These are phyloP conservation scores for Apis laboriosa DNA, from an alignment of 1,140 invertebrate genomes.

Conservation along the genomic window DNA sequence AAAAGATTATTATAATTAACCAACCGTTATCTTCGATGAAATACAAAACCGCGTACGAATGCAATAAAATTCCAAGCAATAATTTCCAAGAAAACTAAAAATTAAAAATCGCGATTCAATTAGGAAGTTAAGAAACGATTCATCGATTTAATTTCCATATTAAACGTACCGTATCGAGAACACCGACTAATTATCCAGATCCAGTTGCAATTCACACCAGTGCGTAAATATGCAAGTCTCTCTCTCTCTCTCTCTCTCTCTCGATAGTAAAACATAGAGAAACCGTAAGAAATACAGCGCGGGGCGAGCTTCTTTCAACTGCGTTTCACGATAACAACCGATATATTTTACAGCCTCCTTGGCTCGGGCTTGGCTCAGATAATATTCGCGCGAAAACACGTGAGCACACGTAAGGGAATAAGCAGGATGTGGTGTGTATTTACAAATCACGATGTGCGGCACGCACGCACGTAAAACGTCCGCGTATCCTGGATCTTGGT, in stretches of 20 bases:
- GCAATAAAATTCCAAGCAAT: background rate
- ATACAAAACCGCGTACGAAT: no score
- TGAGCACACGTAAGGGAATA: background rate
- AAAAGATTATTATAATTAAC: no score
- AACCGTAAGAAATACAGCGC: background rate
- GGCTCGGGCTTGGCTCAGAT: background rate
- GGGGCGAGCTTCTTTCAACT: no score
- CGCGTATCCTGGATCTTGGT: constrained; percentile 42
- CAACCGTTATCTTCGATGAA: background rate
- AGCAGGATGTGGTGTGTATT: constrained; percentile 35
- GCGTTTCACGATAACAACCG: constrained; percentile 40
- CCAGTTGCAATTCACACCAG: background rate
- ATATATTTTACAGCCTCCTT: constrained; percentile 42
- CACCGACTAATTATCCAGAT: background rate
- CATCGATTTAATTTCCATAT: background rate
- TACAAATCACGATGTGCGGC: constrained; percentile 42
- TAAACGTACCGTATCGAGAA: background rate
- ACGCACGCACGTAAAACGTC: constrained; percentile 38
- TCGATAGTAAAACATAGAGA: no score
- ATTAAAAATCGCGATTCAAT: background rate
- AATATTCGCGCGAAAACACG: background rate
- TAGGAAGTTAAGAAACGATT: background rate
- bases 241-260: no score
- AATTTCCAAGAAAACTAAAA: background rate
- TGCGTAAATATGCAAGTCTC: background rate